phyloP scores from a whole-genome alignment of 2,113 vertebrate species.

The Tiliqua scincoides region DNA sequence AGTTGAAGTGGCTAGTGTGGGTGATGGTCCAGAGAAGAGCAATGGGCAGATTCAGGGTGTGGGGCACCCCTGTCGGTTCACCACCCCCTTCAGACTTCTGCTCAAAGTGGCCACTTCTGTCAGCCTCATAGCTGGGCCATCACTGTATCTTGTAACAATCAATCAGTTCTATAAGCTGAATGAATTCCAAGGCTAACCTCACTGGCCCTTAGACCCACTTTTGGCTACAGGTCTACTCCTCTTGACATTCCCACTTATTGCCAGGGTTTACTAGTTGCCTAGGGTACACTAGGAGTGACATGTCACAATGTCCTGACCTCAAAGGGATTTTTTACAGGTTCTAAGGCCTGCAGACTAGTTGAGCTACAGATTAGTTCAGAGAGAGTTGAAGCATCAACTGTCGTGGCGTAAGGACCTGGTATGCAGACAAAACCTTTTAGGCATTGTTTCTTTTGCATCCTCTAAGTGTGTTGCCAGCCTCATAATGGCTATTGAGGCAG shows the following conservation, averaged over 20 bases:
- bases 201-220: background rate
- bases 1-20: too few species aligned
- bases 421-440: background rate
- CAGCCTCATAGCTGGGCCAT: too few species aligned
- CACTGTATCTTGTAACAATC: background rate
- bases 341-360: background rate
- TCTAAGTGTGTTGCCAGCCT: background rate
- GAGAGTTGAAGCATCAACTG: background rate
- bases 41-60: too few species aligned
- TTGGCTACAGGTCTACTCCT: background rate
- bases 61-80: too few species aligned
- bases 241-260: background rate
- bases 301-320: constrained; percentile 17
- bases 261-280: constrained; percentile 12
- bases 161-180: background rate
- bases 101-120: too few species aligned
- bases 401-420: background rate
- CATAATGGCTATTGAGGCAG: background rate
- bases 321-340: background rate
- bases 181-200: background rate
- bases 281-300: background rate
- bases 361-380: background rate
- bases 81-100: too few species aligned
- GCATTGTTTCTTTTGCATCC: background rate
- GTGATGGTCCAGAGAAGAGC: too few species aligned